Percentiles rank a stretch among this genome's conserved stretches.
Evolutionary conservation across 2,888 invertebrate species (phyloP).

Genomic region (Cephus runcator): DNA sequence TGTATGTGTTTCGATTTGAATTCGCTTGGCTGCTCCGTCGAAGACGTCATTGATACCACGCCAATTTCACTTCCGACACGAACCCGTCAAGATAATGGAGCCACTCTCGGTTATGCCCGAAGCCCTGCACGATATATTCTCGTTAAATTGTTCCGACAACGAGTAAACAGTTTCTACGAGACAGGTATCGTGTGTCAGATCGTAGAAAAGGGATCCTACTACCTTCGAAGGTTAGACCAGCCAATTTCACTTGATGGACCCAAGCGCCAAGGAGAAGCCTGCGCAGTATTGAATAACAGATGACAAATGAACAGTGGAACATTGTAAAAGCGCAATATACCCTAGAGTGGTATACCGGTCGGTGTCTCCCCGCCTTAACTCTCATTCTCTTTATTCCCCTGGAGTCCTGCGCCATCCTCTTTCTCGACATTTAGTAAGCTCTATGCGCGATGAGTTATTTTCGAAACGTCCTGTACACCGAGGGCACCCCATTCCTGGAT

Average conservation of each 20-base stretch:
- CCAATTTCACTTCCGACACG: not conserved
- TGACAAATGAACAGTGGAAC: not conserved
- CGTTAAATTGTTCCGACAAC: not conserved
- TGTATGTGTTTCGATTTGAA: not conserved
- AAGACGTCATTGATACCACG: not conserved
- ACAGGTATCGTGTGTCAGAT: not conserved
- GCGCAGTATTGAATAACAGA: not conserved
- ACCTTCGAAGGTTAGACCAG: not conserved
- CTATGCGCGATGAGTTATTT: constrained; percentile 25
- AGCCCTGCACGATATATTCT: not conserved
- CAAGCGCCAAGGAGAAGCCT: not conserved
- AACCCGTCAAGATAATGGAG: not conserved
- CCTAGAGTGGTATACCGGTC: not conserved
- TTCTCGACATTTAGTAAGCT: not conserved
- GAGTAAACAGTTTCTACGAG: not conserved
- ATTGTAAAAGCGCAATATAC: not conserved
- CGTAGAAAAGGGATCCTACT: not conserved
- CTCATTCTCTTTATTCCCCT: not conserved
- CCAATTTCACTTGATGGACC: not conserved
- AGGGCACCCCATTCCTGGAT: constrained; percentile 47
- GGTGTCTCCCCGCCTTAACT: not conserved
- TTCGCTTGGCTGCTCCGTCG: not conserved
- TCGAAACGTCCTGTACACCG: constrained; percentile 50
- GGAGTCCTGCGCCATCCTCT: not conserved
- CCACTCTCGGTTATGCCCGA: not conserved